Evolutionary conservation across 2,888 invertebrate species (phyloP), one percentile per base, ranked within the genome.

Genomic region (Apotomis turbidana): DNA sequence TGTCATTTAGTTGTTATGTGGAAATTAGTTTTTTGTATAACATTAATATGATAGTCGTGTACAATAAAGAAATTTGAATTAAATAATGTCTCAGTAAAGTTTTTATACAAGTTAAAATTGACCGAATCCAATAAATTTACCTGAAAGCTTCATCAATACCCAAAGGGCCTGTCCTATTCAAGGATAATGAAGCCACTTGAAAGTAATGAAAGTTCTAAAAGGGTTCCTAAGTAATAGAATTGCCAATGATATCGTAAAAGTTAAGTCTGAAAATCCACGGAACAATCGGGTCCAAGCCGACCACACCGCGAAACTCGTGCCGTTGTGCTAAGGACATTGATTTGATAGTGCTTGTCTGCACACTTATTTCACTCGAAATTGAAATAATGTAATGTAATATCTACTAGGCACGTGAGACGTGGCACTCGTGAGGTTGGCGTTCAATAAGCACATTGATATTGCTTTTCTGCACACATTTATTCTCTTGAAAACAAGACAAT

Each of bases 161-260:
- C 38, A 12, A 6, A 6, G 38, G 49, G 38, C 12, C 36, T 58
- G 38, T 36, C 58, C 58, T 38, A 38, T 38, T 38, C 57, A 57
- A n/a, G n/a, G n/a, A n/a, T n/a, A n/a, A 57, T 57, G 27, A 55
- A 36, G 36, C 38, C 12, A 36, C 12, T 10, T 57, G 5, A 36
- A 57, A 57, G 12, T 27, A 10, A 36, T 57, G 5, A 57, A 57
- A 57, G 12, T 27, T 36, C 4, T 58, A 38, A 49, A 49, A 49
- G n/a, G 38, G 2, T 10, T 36, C 57, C 12, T 57, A 27, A 27
- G 27, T 27, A 12, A 57, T 57, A 12, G 36, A 36, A 38, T 58
- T 58, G 58, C 58, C 55, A 44, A 55, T n/a, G 9, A 67, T 49
- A 67, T 36, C 51, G 41, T 63, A 51, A 49, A 49, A 49, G 49